These are phyloP conservation scores for Nyctalus aviator DNA, from an alignment of 2,797 vertebrate genomes.

Conservation along the genomic window DNA sequence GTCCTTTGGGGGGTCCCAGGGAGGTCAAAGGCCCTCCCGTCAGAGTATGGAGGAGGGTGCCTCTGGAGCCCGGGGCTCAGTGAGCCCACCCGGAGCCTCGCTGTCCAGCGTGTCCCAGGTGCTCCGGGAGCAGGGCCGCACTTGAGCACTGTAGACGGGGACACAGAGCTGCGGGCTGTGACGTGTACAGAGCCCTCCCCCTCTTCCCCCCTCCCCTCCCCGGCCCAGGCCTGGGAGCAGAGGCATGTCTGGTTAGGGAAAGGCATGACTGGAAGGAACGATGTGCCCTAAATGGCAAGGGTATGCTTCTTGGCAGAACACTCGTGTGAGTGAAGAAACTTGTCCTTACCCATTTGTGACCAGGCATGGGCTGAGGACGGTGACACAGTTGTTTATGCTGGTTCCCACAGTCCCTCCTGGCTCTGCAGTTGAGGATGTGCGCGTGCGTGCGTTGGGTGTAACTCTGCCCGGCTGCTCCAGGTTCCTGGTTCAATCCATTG, in stretches of 20 bases:
- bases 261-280: no score
- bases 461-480: not conserved
- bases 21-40: not conserved
- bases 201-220: not conserved
- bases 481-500: not conserved
- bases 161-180: not conserved
- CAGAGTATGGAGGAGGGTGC: not conserved
- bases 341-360: not conserved
- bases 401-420: not conserved
- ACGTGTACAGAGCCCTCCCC: not conserved
- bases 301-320: slow-evolving; percentile 10
- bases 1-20: not conserved
- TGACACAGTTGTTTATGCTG: not conserved
- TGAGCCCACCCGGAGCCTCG: not conserved
- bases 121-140: not conserved
- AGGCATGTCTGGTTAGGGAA: not conserved
- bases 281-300: not conserved
- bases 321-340: not conserved
- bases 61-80: not conserved
- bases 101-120: not conserved
- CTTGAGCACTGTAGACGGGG: not conserved
- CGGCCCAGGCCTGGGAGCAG: not conserved
- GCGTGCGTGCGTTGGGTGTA: not conserved
- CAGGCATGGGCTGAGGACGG: not conserved
- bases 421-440: not conserved